These are phyloP conservation scores for Buathra laborator DNA, from an alignment of 2,888 invertebrate genomes.

Conservation along the genomic window DNA sequence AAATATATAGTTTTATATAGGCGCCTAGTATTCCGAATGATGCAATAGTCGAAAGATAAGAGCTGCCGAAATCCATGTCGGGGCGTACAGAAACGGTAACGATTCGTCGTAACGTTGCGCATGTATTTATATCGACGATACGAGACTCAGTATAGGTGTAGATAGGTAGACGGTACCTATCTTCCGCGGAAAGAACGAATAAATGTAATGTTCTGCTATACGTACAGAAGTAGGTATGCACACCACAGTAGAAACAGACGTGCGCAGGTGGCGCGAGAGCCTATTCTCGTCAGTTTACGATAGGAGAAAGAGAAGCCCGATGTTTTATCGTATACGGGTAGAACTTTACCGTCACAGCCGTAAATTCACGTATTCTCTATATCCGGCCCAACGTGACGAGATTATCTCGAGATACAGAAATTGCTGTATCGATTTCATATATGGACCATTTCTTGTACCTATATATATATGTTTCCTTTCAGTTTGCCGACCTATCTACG, in stretches of 20 bases:
- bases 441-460: neutral
- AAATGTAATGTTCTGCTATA: constrained; percentile 20
- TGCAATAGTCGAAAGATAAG: neutral
- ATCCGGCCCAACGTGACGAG: constrained; percentile 48
- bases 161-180: neutral
- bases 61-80: constrained; percentile 26
- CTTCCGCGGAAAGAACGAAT: constrained; percentile 26
- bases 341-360: constrained; percentile 2
- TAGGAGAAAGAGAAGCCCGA: constrained; percentile 28
- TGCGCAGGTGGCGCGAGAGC: constrained; percentile 21
- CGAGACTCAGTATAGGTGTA: neutral
- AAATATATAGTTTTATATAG: constrained; percentile 26
- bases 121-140: neutral
- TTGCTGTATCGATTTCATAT: constrained; percentile 54
- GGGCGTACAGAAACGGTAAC: constrained; percentile 7
- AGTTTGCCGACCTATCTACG: neutral
- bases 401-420: constrained; percentile 54
- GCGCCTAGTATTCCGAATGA: constrained; percentile 15
- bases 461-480: neutral
- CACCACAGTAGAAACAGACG: constrained; percentile 26
- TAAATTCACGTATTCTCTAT: constrained; percentile 44
- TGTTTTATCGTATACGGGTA: constrained; percentile 50
- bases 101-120: constrained; percentile 31
- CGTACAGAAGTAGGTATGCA: constrained; percentile 15
- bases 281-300: constrained; percentile 46